These are phyloP conservation scores for Nansenia antarctica DNA, from an alignment of 2,113 vertebrate species.

Conservation along the genomic window DNA sequence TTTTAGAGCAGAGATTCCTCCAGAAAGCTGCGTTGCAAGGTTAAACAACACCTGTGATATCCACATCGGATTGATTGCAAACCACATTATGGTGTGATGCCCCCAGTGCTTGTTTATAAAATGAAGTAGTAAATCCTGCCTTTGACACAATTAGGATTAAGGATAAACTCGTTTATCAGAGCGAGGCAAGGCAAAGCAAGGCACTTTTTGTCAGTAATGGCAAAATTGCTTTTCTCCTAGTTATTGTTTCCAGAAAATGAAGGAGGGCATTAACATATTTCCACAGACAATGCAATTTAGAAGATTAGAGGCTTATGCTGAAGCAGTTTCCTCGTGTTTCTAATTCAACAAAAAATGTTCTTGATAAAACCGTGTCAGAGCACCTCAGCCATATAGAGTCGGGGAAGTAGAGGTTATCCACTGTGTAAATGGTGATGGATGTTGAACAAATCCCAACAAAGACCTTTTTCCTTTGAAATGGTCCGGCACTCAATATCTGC, in stretches of 20 bases:
- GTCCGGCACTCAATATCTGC: too few relatives aligned
- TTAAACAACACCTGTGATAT: conserved; percentile 40
- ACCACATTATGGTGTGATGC: conserved; percentile 24
- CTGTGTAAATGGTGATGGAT: conserved; percentile 33
- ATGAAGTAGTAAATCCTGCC: conserved; percentile 60
- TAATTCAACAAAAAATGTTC: conserved; percentile 44
- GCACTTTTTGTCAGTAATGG: conserved; percentile 50
- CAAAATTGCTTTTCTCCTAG: conserved; percentile 46
- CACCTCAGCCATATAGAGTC: conserved; percentile 21
- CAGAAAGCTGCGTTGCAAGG: conserved; percentile 23
- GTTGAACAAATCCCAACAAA: neutral
- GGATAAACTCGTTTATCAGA: conserved; percentile 65
- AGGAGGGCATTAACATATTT: conserved; percentile 42
- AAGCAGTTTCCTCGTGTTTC: conserved; percentile 53
- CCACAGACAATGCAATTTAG: conserved; percentile 57
- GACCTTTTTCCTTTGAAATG: neutral
- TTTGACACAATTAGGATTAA: conserved; percentile 71
- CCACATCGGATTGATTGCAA: conserved; percentile 51
- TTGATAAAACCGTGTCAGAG: conserved; percentile 12
- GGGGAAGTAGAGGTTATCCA: conserved; percentile 42
- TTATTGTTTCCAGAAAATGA: conserved; percentile 56
- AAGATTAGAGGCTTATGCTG: conserved; percentile 56
- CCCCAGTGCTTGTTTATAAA: conserved; percentile 54
- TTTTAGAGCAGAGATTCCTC: conserved; percentile 31
- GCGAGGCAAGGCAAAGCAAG: conserved; percentile 38